A percentile compares a stretch with the other conserved stretches of the same genome.
Evolutionary conservation across 1,140 invertebrate genomes (phyloP).

Genomic region (Saccostrea echinata): DNA sequence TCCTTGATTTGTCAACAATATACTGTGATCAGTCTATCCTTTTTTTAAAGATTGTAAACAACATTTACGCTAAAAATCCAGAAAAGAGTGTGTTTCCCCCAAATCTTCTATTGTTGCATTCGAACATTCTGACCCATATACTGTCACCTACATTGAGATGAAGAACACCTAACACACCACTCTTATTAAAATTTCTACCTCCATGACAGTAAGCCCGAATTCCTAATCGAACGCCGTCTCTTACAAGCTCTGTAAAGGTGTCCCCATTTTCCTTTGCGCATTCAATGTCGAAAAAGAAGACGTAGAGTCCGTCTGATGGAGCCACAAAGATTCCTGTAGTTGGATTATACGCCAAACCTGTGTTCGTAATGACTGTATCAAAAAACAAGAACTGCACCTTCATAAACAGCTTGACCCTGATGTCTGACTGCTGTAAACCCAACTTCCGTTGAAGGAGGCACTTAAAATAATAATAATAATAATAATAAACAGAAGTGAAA

Average conservation of each 20-base stretch:
- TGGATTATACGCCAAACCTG: background rate
- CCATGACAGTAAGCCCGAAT: background rate
- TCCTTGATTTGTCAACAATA: too few species aligned
- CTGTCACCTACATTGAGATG: background rate
- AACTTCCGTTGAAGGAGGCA: background rate
- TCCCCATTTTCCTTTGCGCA: background rate
- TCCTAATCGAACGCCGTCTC: background rate
- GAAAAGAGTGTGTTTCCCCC: background rate
- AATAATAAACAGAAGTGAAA: too few species aligned
- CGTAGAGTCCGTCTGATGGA: background rate
- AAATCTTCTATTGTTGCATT: background rate
- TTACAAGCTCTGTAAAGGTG: background rate
- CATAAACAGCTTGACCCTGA: background rate
- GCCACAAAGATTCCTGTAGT: background rate
- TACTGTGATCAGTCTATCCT: too few species aligned
- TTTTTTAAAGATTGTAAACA: too few species aligned
- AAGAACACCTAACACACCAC: background rate
- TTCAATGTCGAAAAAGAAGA: background rate
- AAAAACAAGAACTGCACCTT: background rate
- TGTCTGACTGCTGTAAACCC: background rate
- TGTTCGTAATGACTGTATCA: background rate
- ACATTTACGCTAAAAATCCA: background rate
- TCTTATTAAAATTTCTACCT: background rate
- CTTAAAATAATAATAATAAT: background rate
- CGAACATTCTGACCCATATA: background rate